Conservation (phyloP, 1,140 invertebrate genomes). For the Phocides pigmalion region DNA sequence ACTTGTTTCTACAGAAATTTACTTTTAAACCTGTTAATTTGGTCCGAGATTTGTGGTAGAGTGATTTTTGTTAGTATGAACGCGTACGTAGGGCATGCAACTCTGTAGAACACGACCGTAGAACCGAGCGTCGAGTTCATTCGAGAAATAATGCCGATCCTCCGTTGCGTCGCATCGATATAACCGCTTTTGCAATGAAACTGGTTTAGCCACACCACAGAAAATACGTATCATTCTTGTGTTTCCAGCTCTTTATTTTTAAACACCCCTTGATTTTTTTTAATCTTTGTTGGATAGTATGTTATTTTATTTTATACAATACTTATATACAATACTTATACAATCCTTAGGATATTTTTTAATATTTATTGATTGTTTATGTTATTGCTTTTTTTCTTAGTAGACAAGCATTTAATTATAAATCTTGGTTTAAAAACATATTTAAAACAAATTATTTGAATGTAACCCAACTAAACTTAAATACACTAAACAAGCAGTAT, state of each 20-base stretch:
- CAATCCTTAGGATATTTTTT: too few species aligned
- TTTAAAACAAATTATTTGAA: too few species aligned
- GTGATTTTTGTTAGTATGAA: background rate
- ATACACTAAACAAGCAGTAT: background rate
- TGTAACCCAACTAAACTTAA: too few species aligned
- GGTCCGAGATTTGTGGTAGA: slow-evolving; percentile 2
- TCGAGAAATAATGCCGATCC: slow-evolving; percentile 13
- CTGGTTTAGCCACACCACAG: slow-evolving; percentile 1
- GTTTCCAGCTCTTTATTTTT: slow-evolving; percentile 7
- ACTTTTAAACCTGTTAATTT: too few species aligned
- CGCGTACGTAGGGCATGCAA: slow-evolving; percentile 11
- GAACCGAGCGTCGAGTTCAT: background rate
- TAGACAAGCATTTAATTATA: background rate
- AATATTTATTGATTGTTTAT: too few species aligned
- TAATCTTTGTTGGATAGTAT: background rate
- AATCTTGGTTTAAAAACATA: too few species aligned
- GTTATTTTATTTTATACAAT: too few species aligned
- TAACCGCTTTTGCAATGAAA: slow-evolving; percentile 12
- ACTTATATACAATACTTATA: too few species aligned
- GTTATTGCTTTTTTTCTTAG: too few species aligned
- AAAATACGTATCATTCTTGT: background rate
- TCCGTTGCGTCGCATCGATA: background rate
- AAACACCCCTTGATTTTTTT: background rate
- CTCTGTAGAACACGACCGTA: slow-evolving; percentile 1
- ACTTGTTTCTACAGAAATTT: too few species aligned